Percentiles rank a stretch among this genome's conserved stretches.
phyloP scores from a whole-genome alignment of 2,888 invertebrate species.

The Bedellia somnulentella region DNA sequence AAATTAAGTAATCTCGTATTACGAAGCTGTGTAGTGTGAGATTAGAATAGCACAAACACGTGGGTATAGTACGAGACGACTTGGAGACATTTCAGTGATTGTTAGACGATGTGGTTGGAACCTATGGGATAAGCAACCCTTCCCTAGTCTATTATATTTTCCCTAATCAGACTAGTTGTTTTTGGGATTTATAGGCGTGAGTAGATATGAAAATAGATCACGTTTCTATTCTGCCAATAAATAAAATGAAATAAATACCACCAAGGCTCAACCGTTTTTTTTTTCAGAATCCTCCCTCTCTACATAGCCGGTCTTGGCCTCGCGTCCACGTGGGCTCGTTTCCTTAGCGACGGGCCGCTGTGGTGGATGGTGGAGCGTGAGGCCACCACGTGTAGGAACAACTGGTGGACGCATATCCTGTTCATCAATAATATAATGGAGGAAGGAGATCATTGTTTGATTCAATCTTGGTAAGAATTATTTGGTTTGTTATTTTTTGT shows the following conservation, averaged over 20 bases:
- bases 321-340: slow-evolving; percentile 29
- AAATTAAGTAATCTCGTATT: no score
- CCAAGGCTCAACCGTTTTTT: neutral
- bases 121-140: no score
- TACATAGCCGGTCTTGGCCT: slow-evolving; percentile 25
- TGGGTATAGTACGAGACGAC: no score
- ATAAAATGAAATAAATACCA: neutral
- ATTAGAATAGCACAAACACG: no score
- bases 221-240: neutral
- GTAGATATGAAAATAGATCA: neutral
- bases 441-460: slow-evolving; percentile 25
- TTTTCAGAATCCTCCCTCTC: slow-evolving; percentile 24
- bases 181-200: neutral
- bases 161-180: no score
- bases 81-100: no score
- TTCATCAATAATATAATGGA: slow-evolving; percentile 27
- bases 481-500: no score
- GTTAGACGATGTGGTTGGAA: no score
- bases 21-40: no score
- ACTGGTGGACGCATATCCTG: slow-evolving; percentile 32
- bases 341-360: slow-evolving; percentile 21
- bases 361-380: slow-evolving; percentile 26
- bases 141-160: no score
- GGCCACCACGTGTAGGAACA: slow-evolving; percentile 21
- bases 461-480: slow-evolving; percentile 28